Base-by-base conservation (phyloP, 2,797 vertebrate genomes). In the Parotocinclus haroldoi region DNA sequence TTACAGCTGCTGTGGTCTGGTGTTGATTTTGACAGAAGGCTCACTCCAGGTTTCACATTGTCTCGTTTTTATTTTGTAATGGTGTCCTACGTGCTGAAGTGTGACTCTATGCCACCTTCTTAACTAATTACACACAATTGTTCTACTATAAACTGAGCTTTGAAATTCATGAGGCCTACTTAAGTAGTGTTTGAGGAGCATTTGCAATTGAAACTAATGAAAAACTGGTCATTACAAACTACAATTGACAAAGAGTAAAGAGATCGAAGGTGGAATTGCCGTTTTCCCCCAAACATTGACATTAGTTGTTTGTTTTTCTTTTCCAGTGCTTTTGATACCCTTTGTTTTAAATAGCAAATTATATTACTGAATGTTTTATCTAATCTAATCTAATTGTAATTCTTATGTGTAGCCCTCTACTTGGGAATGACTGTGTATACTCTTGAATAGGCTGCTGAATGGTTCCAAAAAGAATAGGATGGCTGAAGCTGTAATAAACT, bases 21-120 rank as follows among this genome's bases (percentile, higher is more conserved):
- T 63, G 75, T 71, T 63, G 57, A 58, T 50, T 71, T 45, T 57
- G 27, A 4, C 60, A 37, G 44, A 14, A 40, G 27, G 52, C 38
- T 58, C 53, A 5, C 38, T 57, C 45, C 44, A 55, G 17, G n/a
- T 57, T 68, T 68, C 46, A 53, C 68, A 56, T 54, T 27, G 14
- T 53, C 17, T 19, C 55, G 62, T 73, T 71, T 73, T 50, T 42
- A 10, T 62, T 55, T 12, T 60, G 2, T 55, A 38, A 62, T 3
- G 16, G 46, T 61, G 36, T 60, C 37, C 57, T 45, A 55, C 51
- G 16, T 72, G 44, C 38, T 40, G 40, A 14, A 48, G 62, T 62
- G 36, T 42, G 42, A 45, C 63, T 64, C 48, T 40, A 37, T 38
- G 27, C 46, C 16, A 57, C 54, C 44, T 54, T 54, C 53, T 50